Evolutionary conservation across 2,113 vertebrate species (phyloP), one percentile per base, ranked within the genome.

Genomic region (Malurus alboscapulatus): DNA sequence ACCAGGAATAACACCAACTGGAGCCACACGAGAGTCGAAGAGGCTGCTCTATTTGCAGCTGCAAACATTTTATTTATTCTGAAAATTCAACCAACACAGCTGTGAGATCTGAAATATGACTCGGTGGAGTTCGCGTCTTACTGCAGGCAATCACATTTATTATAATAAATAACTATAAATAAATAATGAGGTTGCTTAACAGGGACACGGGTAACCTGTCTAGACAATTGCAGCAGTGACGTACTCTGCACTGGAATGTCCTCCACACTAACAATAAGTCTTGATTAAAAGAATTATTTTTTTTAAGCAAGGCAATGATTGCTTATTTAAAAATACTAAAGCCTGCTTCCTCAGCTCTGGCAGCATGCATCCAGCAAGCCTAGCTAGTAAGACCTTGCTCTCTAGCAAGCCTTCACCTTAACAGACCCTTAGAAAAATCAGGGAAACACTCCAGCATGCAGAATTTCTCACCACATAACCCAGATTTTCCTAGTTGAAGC

Each of bases 141-240:
- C 93, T 86, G 91, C 93, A 94, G 87, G 90, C 93, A 96, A 87
- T 88, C 79, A 88, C 65, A 87, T 93, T 93, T 94, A 95, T 94
- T 90, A 91, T 81, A 91, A 95, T 94, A 96, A 95, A 93, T 93
- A 94, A 93, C 91, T 93, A 89, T 96, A 94, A 96, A 96, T 95
- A 96, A 96, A 92, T 87, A 88, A 96, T 88, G 90, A 94, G 72
- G 22, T 83, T 94, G 91, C 90, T 80, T 90, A 85, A 91, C 82
- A 63, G 89, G 48, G 93, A 88, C 75, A 85, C 0, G 30, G 84
- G 72, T 89, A 94, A 95, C 87, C 93, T 93, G 94, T 95, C 95
- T 94, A 96, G 96, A 96, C 95, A 92, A 71, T 63, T 10, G 8
- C 6, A 4, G 87, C 6, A 11, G 72, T 91, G 84, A 94, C 22